These are phyloP conservation scores for Nyctalus aviator DNA, from an alignment of 2,797 vertebrate species.

Conservation along the genomic window DNA sequence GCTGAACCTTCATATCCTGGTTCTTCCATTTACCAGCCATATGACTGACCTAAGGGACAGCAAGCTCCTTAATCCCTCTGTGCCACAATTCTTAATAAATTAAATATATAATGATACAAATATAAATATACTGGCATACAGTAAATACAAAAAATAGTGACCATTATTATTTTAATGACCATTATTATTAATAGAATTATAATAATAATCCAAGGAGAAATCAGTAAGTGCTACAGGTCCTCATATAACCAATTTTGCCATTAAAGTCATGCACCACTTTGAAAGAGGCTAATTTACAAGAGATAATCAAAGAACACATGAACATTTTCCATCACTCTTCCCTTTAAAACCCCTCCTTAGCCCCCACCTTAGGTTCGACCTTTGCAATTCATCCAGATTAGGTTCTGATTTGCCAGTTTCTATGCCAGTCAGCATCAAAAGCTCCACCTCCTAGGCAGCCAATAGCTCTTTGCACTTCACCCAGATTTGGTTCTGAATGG, in stretches of 20 bases:
- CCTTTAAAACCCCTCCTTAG: background rate
- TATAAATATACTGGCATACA: background rate
- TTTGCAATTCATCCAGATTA: too few relatives aligned
- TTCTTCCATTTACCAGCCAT: background rate
- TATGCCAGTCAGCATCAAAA: too few relatives aligned
- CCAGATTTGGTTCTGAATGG: too few relatives aligned
- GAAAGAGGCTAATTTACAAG: background rate
- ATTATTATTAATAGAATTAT: conserved; percentile 21
- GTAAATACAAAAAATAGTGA: background rate
- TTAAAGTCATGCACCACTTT: conserved; percentile 9
- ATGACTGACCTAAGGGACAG: background rate
- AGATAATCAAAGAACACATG: background rate
- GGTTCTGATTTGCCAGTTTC: too few relatives aligned
- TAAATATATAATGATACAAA: conserved; percentile 23
- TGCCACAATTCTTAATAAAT: background rate
- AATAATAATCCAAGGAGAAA: background rate
- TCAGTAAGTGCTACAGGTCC: background rate
- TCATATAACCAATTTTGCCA: background rate
- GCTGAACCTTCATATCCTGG: background rate
- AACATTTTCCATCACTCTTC: conserved; percentile 19
- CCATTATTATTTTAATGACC: background rate
- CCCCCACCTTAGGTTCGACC: too few relatives aligned
- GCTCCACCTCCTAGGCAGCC: too few relatives aligned
- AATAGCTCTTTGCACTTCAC: too few relatives aligned
- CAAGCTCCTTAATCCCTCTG: background rate